Evolutionary conservation across 2,113 vertebrate genomes (phyloP), one percentile per base, ranked within the genome.

Genomic region (Hyla sarda): DNA sequence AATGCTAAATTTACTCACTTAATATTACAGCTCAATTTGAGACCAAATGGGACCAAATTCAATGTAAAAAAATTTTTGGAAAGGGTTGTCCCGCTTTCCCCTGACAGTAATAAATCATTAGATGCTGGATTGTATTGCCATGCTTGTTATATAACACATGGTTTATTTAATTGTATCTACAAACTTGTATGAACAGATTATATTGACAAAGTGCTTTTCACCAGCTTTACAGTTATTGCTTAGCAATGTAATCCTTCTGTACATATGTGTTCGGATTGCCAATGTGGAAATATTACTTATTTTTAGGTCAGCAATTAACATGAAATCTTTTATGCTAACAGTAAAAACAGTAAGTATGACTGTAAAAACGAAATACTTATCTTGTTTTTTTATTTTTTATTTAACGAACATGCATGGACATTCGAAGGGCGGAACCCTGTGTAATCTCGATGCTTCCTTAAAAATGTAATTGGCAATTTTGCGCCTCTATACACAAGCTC

Each of bases 191-290:
- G 54, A 62, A 80, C 77, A 80, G 32, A 60, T 80, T 32, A 60
- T 80, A 62, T 80, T 80, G 56, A 41, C 54, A 45, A 80, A 62
- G 54, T 62, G 77, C 54, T 80, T 80, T 80, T 80, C 77, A 80
- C 54, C 25, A 23, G 54, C 56, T 60, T 45, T 80, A 16, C 30
- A 80, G 77, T 58, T 62, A 58, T 21, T 80, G 77, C 56, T 80
- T 25, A 80, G 77, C 34, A 60, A 60, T 60, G 58, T 62, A 80
- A 80, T 80, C 56, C 54, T 25, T 45, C 60, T 62, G 77, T 62
- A 80, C 54, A 80, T 62, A 60, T 41, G 58, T 47, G 30, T 52
- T 25, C 21, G 8, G 45, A 0, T 56, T 62, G 34, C 56, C 77
- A 80, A 48, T 16, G 3, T 67, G 45, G 17, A 45, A 82, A 50